These are phyloP conservation scores for Spea hammondii DNA, from an alignment of 2,797 vertebrate species.

Conservation along the genomic window DNA sequence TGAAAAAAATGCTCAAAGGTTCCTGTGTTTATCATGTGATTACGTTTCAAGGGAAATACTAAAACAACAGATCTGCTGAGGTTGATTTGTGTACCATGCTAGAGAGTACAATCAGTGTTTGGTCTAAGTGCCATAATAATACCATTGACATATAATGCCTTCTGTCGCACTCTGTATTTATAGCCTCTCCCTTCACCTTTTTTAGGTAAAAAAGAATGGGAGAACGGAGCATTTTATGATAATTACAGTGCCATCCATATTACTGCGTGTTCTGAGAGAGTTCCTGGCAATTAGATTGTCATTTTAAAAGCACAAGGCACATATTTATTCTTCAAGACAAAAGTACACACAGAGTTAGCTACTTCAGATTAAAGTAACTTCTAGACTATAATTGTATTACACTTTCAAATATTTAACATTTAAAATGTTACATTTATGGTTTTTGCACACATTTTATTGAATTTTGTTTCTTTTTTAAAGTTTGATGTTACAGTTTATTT, in stretches of 20 bases:
- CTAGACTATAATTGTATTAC: neutral
- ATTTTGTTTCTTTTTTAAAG: too few species aligned
- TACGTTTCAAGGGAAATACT: too few species aligned
- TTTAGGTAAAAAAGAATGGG: neutral
- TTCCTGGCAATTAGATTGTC: slow-evolving; percentile 18
- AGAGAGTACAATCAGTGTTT: too few species aligned
- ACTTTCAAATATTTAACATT: neutral
- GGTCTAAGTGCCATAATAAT: neutral
- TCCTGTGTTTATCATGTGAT: too few species aligned
- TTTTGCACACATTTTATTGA: neutral
- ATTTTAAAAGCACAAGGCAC: slow-evolving; percentile 14
- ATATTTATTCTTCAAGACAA: neutral
- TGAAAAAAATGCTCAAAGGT: too few species aligned
- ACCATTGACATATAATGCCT: neutral
- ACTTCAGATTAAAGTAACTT: neutral
- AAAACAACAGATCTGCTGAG: too few species aligned
- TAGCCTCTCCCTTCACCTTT: neutral
- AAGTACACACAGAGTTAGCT: neutral
- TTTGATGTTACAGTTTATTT: too few species aligned
- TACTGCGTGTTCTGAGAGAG: neutral
- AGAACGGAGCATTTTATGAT: slow-evolving; percentile 7
- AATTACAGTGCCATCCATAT: slow-evolving; percentile 12
- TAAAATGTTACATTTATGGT: neutral
- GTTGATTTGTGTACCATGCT: too few species aligned
- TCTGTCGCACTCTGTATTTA: neutral